Evolutionary conservation across 2,113 vertebrate species (phyloP), one percentile per base, ranked within the genome.

Genomic region (Atrichornis clamosus): DNA sequence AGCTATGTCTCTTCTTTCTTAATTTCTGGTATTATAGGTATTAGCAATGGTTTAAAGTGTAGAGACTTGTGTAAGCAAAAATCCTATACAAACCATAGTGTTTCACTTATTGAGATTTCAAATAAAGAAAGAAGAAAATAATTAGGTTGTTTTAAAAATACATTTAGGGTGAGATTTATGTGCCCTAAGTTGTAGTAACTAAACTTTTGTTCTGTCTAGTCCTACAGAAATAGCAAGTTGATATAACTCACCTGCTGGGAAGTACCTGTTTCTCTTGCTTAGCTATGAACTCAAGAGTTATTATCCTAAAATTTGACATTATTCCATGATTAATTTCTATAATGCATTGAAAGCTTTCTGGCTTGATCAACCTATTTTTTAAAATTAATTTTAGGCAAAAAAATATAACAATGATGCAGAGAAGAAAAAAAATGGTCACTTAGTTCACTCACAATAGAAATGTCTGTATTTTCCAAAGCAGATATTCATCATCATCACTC

Each of bases 371-470:
- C 3, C 1, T 28, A 26, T 63, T 76, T 59, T 77, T 41, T 33
- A 8, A 63, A 35, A 49, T 26, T 58, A 2, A 46, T 68, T 81
- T 88, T 63, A 49, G 12, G 5, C 6, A 16, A 79, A 79, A 58
- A 75, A n/a, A 13, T 15, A 7, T 8, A 50, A 58, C 26, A 78
- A 7, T 33, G 5, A 68, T 23, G 22, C 30, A 47, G 21, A 67
- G 4, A 10, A 42, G 15, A 39, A 58, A 64, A 80, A 49, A 0
- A 9, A 10, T 0, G 0, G 4, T 35, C n/a, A 49, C 3, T 27
- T 49, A 44, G n/a, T 16, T 81, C 18, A 27, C 5, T 58, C 12
- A 30, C 8, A 49, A 33, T 3, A 58, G 11, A 44, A 35, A 33
- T 7, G 23, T 11, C 18, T 30, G 0, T 52, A 49, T 72, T 90